Evolutionary conservation across 2,888 invertebrate genomes (phyloP), one percentile per base, ranked within the genome.

Genomic region (Crocallis elinguaria): DNA sequence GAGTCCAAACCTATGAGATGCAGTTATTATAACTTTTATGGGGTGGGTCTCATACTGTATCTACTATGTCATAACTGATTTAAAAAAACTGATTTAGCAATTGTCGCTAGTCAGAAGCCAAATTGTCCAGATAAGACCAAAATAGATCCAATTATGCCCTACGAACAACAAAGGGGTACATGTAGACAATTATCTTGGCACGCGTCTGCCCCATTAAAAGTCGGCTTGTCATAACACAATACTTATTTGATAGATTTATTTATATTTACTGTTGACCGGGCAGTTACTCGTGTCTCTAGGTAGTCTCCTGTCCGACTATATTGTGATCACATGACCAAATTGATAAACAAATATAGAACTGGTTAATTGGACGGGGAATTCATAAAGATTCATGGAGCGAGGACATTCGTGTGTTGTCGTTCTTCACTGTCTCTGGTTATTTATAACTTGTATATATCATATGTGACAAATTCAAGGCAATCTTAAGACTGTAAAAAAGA

Each of bases 181-280:
- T n/a, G 23, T 39, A 35, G 29, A 14, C 23, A 14, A 16, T 37
- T 43, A 36, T 41, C 33, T 49, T 32, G 33, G 43, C 51, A 51
- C 51, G 51, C 48, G 51, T 38, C 13, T 14, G 36, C 19, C 16
- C 30, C 17, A 48, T 49, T 45, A 42, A 35, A 30, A 12, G 33
- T 56, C 35, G 37, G 14, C 16, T 16, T 41, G 45, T 46, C 42
- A 48, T 35, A 49, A 42, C 56, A 43, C 19, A 12, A 36, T 7
- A 19, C 11, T 32, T 21, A 36, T 41, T 39, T 50, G 46, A 61
- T 45, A 46, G 46, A 53, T 60, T 60, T 58, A 56, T 43, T 57
- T 58, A 42, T 49, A 37, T 21, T 30, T 19, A 12, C 30, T 52
- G 48, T 43, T 49, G 30, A 44, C 50, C 30, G 19, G 43, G 13